Base-by-base conservation (phyloP, 64 coral and sea anemone genomes). In the Acropora tenuis region DNA sequence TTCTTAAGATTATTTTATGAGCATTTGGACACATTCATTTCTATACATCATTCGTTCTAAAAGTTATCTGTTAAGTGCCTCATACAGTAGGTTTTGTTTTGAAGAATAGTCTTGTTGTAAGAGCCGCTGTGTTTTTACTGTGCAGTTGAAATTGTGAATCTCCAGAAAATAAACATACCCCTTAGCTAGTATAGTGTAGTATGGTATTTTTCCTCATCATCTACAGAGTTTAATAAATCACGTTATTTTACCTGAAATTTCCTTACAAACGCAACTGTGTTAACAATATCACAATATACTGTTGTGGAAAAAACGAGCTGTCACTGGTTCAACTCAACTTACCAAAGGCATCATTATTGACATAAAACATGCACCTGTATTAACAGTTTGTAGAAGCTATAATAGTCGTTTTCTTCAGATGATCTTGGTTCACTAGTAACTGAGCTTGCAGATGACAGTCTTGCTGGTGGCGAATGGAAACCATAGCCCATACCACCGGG, bases 31-130 rank as follows among this genome's bases (percentile, higher is more conserved):
- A 63, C 59, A 63, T 86, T 41, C 45, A 85, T 43, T 85, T 85
- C 82, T 61, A 43, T 41, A 68, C 59, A 69, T 85, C 41, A 41
- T 85, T 85, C 47, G 43, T 85, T 85, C 18, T 7, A 86, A 86
- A 67, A 16, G 9, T 67, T 67, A 45, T 86, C 69, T 30, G 83
- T 86, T 71, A 18, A 86, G 61, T 86, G 42, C 45, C 40, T 63
- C 12, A 63, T 63, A 63, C 1, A 69, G 61, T 69, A 68, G 7
- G 8, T 69, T 45, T 69, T 86, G 19, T 69, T 86, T 86, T 65
- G 20, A 86, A 40, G n/a, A 73, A 43, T 10, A 8, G 4, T 43
- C 69, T 73, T 73, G n/a, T 41, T 73, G 69, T 73, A 10, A 73
- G 41, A 73, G n/a, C 69, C 41, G 69, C 41, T 20, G 69, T 73